Evolutionary conservation across 2,888 invertebrate genomes (phyloP), one percentile per base, ranked within the genome.

Genomic region (Nebria brevicollis): DNA sequence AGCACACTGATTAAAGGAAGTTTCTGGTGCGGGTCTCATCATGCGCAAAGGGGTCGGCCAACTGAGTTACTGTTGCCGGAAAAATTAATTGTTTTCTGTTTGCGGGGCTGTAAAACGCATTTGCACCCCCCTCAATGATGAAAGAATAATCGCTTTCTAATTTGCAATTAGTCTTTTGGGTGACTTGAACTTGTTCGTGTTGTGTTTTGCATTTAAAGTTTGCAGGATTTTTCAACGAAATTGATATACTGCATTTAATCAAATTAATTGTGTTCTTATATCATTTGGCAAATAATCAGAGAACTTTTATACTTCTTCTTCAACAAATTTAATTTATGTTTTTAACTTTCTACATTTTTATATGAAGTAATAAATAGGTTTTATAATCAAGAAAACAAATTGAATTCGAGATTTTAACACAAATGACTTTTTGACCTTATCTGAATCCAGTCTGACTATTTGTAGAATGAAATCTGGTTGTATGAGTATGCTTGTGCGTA

Each of bases 31-130:
- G 54, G 54, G 11, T 54, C 13, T 54, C 13, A 54, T 54, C 54
- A 54, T 13, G 54, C 54, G 54, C 13, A 54, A 54, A 54, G 34
- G 34, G 34, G 34, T 8, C 54, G 54, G 54, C 54, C 13, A 13
- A 54, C 54, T 54, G 54, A 54, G 11, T 54, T 34, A 34, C 11
- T 54, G 54, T 13, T 8, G 13, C 54, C 13, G 54, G 54, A 54
- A 54, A 54, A 54, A 54, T 54, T 54, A 54, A 54, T 54, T 54
- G 54, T 54, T 54, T 54, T 54, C 54, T 54, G 54, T 54, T 54
- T 54, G 13, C 54, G 13, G 54, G 54, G 11, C 8, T 11, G 54
- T 54, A 54, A 54, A 54, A 54, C 13, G 54, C 34, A 34, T 11
- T 54, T 54, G 54, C 54, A 8, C 8, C 8, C 54, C 54, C 54